Base-by-base conservation (phyloP, 2,113 vertebrate species). In the Promerops cafer region DNA sequence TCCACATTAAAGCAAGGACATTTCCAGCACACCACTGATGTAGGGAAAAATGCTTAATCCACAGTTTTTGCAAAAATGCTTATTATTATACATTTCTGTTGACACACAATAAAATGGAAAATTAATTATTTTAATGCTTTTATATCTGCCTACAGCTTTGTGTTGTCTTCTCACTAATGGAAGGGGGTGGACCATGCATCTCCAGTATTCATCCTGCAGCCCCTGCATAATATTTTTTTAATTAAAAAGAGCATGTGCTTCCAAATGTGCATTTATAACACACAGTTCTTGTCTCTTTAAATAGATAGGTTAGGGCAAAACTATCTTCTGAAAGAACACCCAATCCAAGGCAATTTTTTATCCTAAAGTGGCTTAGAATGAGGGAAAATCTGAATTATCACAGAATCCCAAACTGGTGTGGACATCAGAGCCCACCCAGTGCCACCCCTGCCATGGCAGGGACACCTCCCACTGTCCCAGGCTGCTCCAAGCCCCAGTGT, bases 101-200 rank as follows among this genome's bases (percentile, higher is more conserved):
- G 90, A 92, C 70, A 80, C 63, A 68, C 42, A 94, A 56, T 89
- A 85, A 96, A 97, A 85, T 11, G 54, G 50, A 35, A 94, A 89
- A 96, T 97, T 96, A 96, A 96, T 97, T 96, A 95, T 96, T 95
- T 74, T 93, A 96, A 84, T 91, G 85, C 57, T 82, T 81, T 92
- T 94, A 9, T 77, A 83, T 88, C 57, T 65, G 64, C 40, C 82
- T 70, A n/a, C 70, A 90, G 93, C 89, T 84, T 84, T 22, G 52
- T 80, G 74, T 82, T 74, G 64, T 66, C 77, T 63, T 90, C 95
- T 91, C 75, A 8, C 40, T 69, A 90, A 49, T 50, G 65, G 39
- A 20, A 90, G 64, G 63, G 87, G 77, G 39, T 42, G 64, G 82
- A 28, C 86, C n/a, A 45, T 27, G n/a, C 33, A n/a, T 68, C 77